Percentiles rank a stretch among this genome's conserved stretches.
These are phyloP conservation scores for Tenthredo amoena DNA, from an alignment of 2,888 invertebrate genomes.

Conservation along the genomic window DNA sequence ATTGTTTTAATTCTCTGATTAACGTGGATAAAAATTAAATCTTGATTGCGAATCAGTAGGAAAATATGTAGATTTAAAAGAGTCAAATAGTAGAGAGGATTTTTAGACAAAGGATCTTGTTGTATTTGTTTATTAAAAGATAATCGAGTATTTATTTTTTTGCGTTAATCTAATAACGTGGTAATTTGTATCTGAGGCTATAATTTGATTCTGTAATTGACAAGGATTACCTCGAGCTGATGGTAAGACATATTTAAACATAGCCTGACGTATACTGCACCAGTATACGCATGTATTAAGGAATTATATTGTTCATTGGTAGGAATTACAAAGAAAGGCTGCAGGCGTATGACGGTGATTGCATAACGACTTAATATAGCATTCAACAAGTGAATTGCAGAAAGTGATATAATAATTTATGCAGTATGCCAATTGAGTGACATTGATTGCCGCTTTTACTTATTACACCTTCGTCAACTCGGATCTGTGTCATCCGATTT, in stretches of 20 bases:
- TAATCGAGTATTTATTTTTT: neutral
- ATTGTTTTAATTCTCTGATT: neutral
- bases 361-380: neutral
- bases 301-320: slow-evolving; percentile 14
- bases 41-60: neutral
- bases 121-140: neutral
- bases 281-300: neutral
- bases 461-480: slow-evolving; percentile 34
- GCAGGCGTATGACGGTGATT: neutral
- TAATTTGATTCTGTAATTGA: neutral
- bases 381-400: slow-evolving; percentile 47
- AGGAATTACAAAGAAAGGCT: slow-evolving; percentile 29
- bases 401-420: slow-evolving; percentile 52
- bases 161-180: neutral
- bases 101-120: neutral
- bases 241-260: neutral
- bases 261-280: neutral
- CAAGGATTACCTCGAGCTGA: neutral
- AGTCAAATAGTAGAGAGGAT: neutral
- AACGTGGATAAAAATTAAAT: neutral
- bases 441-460: slow-evolving; percentile 50
- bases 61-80: neutral
- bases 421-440: slow-evolving; percentile 42
- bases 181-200: neutral
- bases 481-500: slow-evolving; percentile 42